Conservation (phyloP, 2,113 vertebrate species). For the Saguinus imperator region DNA sequence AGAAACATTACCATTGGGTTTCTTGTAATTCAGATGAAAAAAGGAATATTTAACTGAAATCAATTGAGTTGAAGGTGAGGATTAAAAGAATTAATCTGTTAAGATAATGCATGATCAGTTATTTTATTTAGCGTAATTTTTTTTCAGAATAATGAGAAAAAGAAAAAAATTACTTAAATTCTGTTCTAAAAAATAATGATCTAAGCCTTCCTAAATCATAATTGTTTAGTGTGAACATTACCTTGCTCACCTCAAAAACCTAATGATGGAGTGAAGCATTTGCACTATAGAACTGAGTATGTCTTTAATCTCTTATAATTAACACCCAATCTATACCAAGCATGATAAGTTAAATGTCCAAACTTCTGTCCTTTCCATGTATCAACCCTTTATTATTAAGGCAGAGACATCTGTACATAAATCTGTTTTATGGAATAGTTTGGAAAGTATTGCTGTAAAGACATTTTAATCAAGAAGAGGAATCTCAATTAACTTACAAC, state of each 20-base stretch:
- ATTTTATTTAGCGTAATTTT: not conserved
- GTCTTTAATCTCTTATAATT: not conserved
- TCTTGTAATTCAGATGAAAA: not conserved
- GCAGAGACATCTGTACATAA: not conserved
- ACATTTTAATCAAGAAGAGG: not conserved
- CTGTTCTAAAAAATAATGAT: not conserved
- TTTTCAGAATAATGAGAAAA: conserved; percentile 38
- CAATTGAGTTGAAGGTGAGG: not conserved
- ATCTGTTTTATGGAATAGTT: not conserved
- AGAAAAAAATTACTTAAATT: conserved; percentile 16
- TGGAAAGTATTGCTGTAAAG: not conserved
- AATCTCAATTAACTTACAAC: not conserved
- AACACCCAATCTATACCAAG: not conserved
- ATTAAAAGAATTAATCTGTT: not conserved
- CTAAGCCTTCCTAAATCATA: not conserved
- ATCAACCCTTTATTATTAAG: not conserved
- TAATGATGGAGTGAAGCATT: not conserved
- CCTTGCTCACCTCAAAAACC: not conserved
- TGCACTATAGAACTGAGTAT: not conserved
- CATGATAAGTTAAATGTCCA: not conserved
- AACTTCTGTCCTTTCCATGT: not conserved
- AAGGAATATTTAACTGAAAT: not conserved
- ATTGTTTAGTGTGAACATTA: not conserved
- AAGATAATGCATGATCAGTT: conserved; percentile 32
- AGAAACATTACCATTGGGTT: not conserved